These are phyloP conservation scores for Ophion obscuratus DNA, from an alignment of 2,888 invertebrate species.

Conservation along the genomic window DNA sequence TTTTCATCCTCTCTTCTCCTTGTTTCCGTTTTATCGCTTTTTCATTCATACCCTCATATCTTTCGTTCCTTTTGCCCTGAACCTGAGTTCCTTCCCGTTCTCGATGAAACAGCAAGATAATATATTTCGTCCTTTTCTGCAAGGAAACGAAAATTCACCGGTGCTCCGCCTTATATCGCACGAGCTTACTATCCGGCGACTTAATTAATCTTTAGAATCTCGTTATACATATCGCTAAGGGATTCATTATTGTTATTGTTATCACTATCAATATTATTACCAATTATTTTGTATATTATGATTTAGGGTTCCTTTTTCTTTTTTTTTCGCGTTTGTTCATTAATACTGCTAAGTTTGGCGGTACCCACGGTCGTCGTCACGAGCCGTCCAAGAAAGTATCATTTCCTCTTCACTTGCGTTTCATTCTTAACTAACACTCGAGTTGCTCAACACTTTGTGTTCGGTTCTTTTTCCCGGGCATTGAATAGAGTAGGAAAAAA, in stretches of 20 bases:
- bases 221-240: constrained; percentile 73
- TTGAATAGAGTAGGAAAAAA: background rate
- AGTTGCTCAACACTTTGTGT: constrained; percentile 40
- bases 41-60: constrained; percentile 28
- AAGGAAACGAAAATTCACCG: background rate
- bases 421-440: background rate
- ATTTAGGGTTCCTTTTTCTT: constrained; percentile 7
- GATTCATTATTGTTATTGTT: constrained; percentile 63
- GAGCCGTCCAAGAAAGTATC: constrained; percentile 46
- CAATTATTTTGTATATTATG: background rate
- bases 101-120: constrained; percentile 33
- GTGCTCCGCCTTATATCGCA: too few species aligned
- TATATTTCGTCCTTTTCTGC: background rate
- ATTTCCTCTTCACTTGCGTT: background rate
- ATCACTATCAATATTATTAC: background rate
- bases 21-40: constrained; percentile 26
- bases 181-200: constrained; percentile 23
- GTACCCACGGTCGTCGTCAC: constrained; percentile 54
- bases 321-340: constrained; percentile 28
- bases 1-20: constrained; percentile 49
- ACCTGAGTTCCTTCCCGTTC: constrained; percentile 43
- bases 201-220: constrained; percentile 72
- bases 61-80: constrained; percentile 33
- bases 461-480: constrained; percentile 29
- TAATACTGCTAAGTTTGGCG: constrained; percentile 79